phyloP scores from a whole-genome alignment of 2,113 vertebrate species.

The Aptenodytes patagonicus region DNA sequence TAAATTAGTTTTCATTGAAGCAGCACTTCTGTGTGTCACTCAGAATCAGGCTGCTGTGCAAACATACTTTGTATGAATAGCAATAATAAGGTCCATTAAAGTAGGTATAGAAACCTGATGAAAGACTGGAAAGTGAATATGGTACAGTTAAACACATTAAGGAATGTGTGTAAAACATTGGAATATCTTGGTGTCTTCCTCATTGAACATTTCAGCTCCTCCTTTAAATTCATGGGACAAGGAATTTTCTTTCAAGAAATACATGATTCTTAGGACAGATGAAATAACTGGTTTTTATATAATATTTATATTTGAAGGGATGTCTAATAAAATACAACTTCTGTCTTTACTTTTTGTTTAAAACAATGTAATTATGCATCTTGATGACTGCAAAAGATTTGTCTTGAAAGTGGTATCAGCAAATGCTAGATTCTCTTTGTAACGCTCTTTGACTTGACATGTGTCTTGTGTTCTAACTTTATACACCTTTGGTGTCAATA shows the following conservation, averaged over 20 bases:
- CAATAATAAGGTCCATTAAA: background rate
- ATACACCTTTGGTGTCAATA: background rate
- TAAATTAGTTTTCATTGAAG: background rate
- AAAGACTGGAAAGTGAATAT: background rate
- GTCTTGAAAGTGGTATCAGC: background rate
- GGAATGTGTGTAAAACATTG: background rate
- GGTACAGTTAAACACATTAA: background rate
- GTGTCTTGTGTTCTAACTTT: background rate
- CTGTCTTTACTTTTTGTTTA: background rate
- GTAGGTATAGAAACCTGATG: background rate
- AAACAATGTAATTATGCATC: background rate
- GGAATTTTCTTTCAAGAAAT: background rate
- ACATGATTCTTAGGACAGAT: background rate
- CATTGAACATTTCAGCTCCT: background rate
- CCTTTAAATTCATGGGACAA: background rate
- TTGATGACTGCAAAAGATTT: background rate
- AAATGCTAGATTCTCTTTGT: background rate
- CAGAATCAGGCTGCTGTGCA: background rate
- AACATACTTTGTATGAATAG: background rate
- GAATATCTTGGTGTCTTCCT: background rate
- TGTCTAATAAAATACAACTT: background rate
- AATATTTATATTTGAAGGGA: background rate
- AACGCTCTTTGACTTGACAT: fast-evolving
- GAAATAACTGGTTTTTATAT: background rate
- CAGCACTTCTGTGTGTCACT: background rate